Base-by-base conservation (phyloP, 1,140 invertebrate genomes). In the Drosophila pandora region DNA sequence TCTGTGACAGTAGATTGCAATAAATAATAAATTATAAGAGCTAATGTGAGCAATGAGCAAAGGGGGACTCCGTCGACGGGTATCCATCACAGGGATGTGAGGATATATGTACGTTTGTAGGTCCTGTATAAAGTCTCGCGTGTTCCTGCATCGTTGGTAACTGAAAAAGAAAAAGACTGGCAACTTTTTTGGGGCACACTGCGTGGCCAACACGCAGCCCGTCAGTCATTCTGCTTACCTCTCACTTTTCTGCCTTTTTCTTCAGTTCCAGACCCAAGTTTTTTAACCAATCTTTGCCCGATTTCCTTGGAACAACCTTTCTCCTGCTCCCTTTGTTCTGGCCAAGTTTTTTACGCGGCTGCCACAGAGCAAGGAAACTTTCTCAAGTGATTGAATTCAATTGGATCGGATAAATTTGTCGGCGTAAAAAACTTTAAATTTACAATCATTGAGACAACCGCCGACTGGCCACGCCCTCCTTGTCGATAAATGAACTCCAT, bases 21-120 rank as follows among this genome's bases (percentile, higher is more conserved):
- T 87, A 87, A 87, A 85, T 85, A 85, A 87, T 85, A 84, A 85
- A 85, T 85, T 81, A 61, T 63, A 60, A 56, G 71, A 79, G 71
- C 63, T 81, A 76, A 84, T 74, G 68, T 60, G 55, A 55, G 73
- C 73, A 84, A 80, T 85, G 79, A 74, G 63, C 56, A 28, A 49
- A 52, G 52, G 39, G 28, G 49, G 59, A 52, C 32, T 7, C 10
- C 9, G 69, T 13, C 34, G 69, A 23, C 21, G 58, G 23, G 58
- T 47, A 67, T 56, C 39, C 76, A 76, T 76, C 82, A 81, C 61
- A 70, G 72, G 73, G 41, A 61, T 59, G 37, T 56, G 32, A 34
- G 39, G 43, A 30, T 12, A 63, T 49, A 79, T 37, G 13, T 23
- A 37, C 43, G 37, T 61, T n/a, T 52, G 28, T 48, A 28, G 25